Evolutionary conservation across 2,797 vertebrate species (phyloP).

Genomic region (Crocidura indochinensis): DNA sequence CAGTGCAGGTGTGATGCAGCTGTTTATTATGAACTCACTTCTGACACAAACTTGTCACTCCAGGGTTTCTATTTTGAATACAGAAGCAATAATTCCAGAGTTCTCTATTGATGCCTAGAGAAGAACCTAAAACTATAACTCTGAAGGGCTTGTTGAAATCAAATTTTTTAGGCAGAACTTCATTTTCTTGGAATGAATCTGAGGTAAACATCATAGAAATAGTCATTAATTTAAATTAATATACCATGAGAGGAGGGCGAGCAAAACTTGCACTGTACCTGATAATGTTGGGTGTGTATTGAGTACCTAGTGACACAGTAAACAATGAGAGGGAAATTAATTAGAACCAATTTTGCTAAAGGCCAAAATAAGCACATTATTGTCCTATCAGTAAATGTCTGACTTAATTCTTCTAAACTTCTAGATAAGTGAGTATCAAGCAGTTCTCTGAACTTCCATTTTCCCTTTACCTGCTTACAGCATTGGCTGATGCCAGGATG

Average conservation of each 20-base stretch:
- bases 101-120: neutral
- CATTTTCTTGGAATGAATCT: neutral
- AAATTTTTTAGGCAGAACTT: neutral
- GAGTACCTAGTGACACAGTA: neutral
- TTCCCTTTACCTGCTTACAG: neutral
- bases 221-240: too few relatives aligned
- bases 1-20: neutral
- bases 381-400: neutral
- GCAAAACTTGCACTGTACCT: neutral
- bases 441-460: neutral
- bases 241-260: too few relatives aligned
- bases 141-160: neutral
- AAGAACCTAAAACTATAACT: neutral
- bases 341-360: neutral
- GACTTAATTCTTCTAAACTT: neutral
- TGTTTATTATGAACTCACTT: slow-evolving; percentile 14
- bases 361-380: neutral
- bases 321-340: neutral
- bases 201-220: neutral
- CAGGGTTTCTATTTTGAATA: slow-evolving; percentile 34
- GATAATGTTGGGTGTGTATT: neutral
- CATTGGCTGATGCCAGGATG: neutral
- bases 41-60: neutral
- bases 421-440: neutral
- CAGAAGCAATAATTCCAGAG: neutral